Base-by-base conservation (phyloP, 2,888 invertebrate species). In the Cylindroiulus punctatus region DNA sequence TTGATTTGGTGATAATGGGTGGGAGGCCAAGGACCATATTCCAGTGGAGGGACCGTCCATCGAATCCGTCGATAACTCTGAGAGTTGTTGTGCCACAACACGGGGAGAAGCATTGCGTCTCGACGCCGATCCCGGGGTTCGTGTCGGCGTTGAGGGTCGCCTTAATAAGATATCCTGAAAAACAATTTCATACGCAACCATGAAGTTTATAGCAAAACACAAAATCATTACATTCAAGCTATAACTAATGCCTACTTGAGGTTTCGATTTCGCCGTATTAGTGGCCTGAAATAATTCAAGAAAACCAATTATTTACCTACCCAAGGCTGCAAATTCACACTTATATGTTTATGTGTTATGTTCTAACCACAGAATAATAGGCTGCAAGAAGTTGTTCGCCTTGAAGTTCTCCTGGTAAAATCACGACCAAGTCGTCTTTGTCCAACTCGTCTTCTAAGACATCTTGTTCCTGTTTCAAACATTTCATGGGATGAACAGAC, bases 361-460 rank as follows among this genome's bases (percentile, higher is more conserved):
- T 81, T 32, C 81, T 86, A n/a, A 86, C 86, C 19, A 83, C 84
- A 36, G 86, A 81, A 87, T 90, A 89, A 10, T 89, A 88, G 65
- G 89, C 88, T 14, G 88, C 88, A 47, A 91, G 89, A 10, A 91
- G 89, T 32, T 89, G 88, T 87, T 91, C 91, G 14, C 91, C 91
- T 8, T 88, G 87, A 22, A 90, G 88, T 88, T 91, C 91, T 84
- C 89, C 90, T 4, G 89, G 88, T 86, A 89, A 89, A 0, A 90
- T 88, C 88, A 89, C 88, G 3, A 92, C 89, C 17, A 90, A 89
- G 88, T 92, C 92, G 84, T 91, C 91, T 86, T 91, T 90, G 89
- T 92, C 92, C n/a, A 92, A 89, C 88, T 92, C 92, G n/a, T 91
- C 90, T 88, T 92, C 92, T 89, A 92, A 89, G n/a, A 91, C 90